phyloP scores from a whole-genome alignment of 2,888 invertebrate species.

The Dusona sp. region DNA sequence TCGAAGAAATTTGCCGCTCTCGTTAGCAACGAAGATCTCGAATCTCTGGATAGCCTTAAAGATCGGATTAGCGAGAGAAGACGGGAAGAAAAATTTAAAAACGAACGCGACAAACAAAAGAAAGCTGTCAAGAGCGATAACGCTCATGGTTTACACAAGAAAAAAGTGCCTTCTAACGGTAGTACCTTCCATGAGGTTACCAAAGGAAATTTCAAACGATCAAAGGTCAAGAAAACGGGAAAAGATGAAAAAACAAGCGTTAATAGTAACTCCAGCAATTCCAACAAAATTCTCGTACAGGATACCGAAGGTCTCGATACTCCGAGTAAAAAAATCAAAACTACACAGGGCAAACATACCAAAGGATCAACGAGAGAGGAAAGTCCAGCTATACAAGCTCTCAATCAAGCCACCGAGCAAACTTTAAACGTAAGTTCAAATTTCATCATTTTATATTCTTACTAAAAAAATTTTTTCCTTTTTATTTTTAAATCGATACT shows the following conservation, averaged over 20 bases:
- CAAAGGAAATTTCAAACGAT: slow-evolving; percentile 78
- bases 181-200: slow-evolving; percentile 80
- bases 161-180: slow-evolving; percentile 84
- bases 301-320: slow-evolving; percentile 75
- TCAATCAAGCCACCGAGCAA: slow-evolving; percentile 91
- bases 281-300: slow-evolving; percentile 70
- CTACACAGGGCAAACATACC: slow-evolving; percentile 75
- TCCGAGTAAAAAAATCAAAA: slow-evolving; percentile 78
- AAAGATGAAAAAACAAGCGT: slow-evolving; percentile 77
- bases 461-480: no score
- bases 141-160: slow-evolving; percentile 77
- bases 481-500: no score
- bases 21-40: slow-evolving; percentile 81
- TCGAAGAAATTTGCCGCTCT: slow-evolving; percentile 79
- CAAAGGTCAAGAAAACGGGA: slow-evolving; percentile 78
- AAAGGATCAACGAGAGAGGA: slow-evolving; percentile 81
- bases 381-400: slow-evolving; percentile 88
- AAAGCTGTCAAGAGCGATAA: slow-evolving; percentile 76
- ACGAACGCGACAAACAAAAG: slow-evolving; percentile 81
- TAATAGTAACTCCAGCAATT: slow-evolving; percentile 27
- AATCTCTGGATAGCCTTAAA: slow-evolving; percentile 82
- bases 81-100: slow-evolving; percentile 81
- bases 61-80: slow-evolving; percentile 82
- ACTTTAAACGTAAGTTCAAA: slow-evolving; percentile 84
- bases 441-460: slow-evolving; percentile 29